Evolutionary conservation across 2,113 vertebrate species (phyloP).

Genomic region (Laterallus jamaicensis): DNA sequence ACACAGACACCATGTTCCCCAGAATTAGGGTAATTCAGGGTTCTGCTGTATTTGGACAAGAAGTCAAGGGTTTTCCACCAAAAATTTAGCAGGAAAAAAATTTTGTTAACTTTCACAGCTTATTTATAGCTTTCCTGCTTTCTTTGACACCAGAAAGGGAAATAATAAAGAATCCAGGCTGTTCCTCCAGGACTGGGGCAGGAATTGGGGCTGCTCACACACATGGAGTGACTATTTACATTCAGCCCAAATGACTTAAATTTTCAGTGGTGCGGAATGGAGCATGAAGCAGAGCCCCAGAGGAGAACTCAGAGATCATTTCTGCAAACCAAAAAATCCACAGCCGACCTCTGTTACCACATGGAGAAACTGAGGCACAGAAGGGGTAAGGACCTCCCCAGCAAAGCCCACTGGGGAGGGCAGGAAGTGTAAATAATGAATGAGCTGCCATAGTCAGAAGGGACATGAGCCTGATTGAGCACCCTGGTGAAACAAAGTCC

Average conservation of each 20-base stretch:
- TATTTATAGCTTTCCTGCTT: background rate
- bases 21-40: background rate
- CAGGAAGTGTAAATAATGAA: background rate
- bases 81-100: background rate
- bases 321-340: background rate
- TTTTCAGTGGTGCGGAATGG: background rate
- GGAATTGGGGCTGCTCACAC: background rate
- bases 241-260: background rate
- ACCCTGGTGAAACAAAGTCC: background rate
- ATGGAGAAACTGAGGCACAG: background rate
- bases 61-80: background rate
- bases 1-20: background rate
- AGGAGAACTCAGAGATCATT: background rate
- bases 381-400: background rate
- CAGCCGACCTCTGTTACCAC: background rate
- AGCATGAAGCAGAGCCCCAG: background rate
- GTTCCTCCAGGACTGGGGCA: background rate
- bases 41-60: background rate
- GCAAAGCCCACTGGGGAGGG: background rate
- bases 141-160: background rate
- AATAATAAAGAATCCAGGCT: background rate
- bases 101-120: background rate
- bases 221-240: background rate
- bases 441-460: background rate
- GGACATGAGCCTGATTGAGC: rapidly evolving